Base-by-base conservation (phyloP, 2,113 vertebrate genomes). In the Eolophus roseicapilla region DNA sequence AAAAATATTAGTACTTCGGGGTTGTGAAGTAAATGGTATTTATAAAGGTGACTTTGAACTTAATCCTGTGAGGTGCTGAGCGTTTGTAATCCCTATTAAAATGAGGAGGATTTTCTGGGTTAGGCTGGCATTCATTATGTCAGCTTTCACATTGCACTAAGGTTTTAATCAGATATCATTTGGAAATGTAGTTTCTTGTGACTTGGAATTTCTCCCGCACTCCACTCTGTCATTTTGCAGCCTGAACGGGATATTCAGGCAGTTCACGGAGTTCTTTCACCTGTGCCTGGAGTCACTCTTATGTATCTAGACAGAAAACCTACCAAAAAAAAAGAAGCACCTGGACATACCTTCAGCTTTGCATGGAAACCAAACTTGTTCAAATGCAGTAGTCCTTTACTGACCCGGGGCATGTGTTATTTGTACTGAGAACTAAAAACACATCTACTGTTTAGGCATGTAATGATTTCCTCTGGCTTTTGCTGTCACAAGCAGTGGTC, bases 401-500 rank as follows among this genome's bases (percentile, higher is more conserved):
- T 77, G 68, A 75, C 4, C 2, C 4, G 13, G 55, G 9, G 15
- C 69, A 55, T 2, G 0, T 20, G 17, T 46, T 68, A 47, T 55
- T 89, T 86, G 35, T 39, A 7, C 50, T 52, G 50, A 35, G 46
- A 92, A 49, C 13, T 57, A 46, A 70, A 60, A 43, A 19, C 33
- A 71, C 10, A 39, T 67, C 76, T 74, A 53, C 43, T 80, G 20
- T 52, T 84, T 17, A 63, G 79, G 15, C 49, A 39, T 76, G 37
- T 49, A 46, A 67, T 77, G 82, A 53, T 28, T 93, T 94, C 67
- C 88, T 92, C 79, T 77, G 86, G 46, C n/a, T 92, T 92, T 88
- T 90, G 53, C 49, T 78, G 64, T 53, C 80, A 59, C 37, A 86
- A 86, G 50, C 55, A 74, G 23, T 5, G 37, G 67, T 73, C 35